Evolutionary conservation across 2,797 vertebrate genomes (phyloP).

Genomic region (Enoplosus armatus): DNA sequence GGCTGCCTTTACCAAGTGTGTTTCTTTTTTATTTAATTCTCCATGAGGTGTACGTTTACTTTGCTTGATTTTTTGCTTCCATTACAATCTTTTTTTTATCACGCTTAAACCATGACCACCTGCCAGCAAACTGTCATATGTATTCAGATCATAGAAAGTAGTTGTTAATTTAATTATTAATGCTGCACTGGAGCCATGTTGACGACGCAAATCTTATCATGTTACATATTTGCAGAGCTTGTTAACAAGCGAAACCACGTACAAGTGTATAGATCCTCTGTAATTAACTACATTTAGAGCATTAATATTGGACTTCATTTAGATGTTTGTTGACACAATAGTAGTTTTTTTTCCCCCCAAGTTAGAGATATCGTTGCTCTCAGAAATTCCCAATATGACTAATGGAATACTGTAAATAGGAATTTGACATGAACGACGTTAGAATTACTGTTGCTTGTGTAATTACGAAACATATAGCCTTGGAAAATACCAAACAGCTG

Average conservation of each 20-base stretch:
- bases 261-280: neutral
- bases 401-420: no score
- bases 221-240: neutral
- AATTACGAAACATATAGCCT: no score
- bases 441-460: no score
- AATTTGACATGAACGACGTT: neutral
- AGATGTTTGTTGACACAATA: neutral
- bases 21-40: no score
- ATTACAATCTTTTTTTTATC: neutral
- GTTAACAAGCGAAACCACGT: neutral
- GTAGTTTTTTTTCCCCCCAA: neutral
- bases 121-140: neutral
- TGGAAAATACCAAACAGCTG: no score
- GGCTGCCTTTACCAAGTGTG: neutral
- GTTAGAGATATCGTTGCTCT: neutral
- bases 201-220: no score
- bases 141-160: neutral
- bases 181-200: neutral
- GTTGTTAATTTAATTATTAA: neutral
- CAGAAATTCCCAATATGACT: neutral
- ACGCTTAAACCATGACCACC: neutral
- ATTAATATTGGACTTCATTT: neutral
- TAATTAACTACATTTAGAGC: neutral
- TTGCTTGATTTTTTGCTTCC: neutral
- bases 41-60: neutral